A percentile compares a stretch with the other conserved stretches of the same genome.
phyloP scores from a whole-genome alignment of 2,888 invertebrate genomes.

The Erpobdella octoculata region DNA sequence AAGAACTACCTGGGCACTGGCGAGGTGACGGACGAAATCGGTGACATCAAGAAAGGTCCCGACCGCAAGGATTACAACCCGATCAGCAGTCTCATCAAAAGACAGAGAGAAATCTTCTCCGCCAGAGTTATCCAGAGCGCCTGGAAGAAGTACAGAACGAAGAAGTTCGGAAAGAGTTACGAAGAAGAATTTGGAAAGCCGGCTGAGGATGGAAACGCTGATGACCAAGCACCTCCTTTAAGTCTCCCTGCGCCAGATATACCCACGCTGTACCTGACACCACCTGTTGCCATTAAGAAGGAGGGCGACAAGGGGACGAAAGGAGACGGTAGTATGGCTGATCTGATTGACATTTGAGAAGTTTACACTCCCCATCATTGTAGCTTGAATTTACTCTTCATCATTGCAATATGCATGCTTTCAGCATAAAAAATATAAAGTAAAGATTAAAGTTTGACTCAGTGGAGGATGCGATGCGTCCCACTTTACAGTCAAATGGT shows the following conservation, averaged over 20 bases:
- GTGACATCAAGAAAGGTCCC: slow-evolving; percentile 38
- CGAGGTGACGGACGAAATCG: slow-evolving; percentile 48
- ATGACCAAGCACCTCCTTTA: not conserved
- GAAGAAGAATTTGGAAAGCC: not conserved
- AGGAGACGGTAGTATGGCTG: not conserved
- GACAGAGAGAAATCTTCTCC: slow-evolving; percentile 92
- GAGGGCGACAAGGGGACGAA: not conserved
- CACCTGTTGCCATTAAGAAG: not conserved
- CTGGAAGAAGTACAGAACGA: slow-evolving; percentile 31
- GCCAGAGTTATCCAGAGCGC: slow-evolving; percentile 81
- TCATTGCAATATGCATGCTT: slow-evolving; percentile 5
- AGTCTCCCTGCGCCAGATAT: not conserved
- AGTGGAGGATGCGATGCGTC: not conserved
- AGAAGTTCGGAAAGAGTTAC: not conserved
- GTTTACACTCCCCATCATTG: too few species aligned
- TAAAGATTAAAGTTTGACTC: not conserved
- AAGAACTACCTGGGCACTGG: slow-evolving; percentile 98
- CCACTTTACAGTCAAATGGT: too few species aligned
- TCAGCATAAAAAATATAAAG: not conserved
- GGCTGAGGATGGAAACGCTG: not conserved
- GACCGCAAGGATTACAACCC: slow-evolving; percentile 82
- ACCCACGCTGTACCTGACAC: too few species aligned
- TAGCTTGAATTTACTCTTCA: too few species aligned
- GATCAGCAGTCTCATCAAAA: slow-evolving; percentile 85
- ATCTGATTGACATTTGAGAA: slow-evolving; percentile 13